These are phyloP conservation scores for Orthosia incerta DNA, from an alignment of 2,888 invertebrate species.

Conservation along the genomic window DNA sequence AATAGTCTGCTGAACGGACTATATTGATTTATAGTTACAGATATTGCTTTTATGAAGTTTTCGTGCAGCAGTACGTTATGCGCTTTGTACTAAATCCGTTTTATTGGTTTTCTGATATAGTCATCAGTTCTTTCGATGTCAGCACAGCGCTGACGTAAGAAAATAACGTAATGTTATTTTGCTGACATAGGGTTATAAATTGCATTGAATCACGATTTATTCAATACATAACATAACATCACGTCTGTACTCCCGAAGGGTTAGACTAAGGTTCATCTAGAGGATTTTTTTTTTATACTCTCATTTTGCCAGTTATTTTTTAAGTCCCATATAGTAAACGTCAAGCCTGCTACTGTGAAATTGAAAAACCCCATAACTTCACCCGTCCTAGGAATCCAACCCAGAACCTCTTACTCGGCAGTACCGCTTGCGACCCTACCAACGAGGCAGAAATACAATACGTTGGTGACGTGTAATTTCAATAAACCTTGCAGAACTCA, in stretches of 20 bases:
- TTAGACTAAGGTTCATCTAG: no score
- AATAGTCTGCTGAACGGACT: conserved; percentile 16
- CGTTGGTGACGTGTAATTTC: neutral
- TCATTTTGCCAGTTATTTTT: no score
- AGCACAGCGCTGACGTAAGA: conserved; percentile 1
- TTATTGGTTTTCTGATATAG: conserved; percentile 8
- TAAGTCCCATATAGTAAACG: no score
- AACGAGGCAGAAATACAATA: neutral
- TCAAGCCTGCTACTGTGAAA: no score
- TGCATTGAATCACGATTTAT: conserved; percentile 15
- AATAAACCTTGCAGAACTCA: conserved; percentile 3
- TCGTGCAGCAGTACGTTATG: conserved; percentile 6
- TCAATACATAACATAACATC: neutral
- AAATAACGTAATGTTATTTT: neutral
- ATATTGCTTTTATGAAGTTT: conserved; percentile 11
- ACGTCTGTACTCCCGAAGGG: no score
- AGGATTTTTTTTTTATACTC: no score
- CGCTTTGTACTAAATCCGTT: conserved; percentile 3
- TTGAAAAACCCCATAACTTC: no score
- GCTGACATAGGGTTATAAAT: conserved; percentile 3
- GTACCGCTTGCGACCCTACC: no score
- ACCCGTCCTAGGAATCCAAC: no score
- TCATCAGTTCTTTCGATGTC: neutral
- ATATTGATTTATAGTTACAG: conserved; percentile 17
- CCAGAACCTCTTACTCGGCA: no score